Conservation (phyloP, 2,888 invertebrate species). For the Platycheirus albimanus region DNA sequence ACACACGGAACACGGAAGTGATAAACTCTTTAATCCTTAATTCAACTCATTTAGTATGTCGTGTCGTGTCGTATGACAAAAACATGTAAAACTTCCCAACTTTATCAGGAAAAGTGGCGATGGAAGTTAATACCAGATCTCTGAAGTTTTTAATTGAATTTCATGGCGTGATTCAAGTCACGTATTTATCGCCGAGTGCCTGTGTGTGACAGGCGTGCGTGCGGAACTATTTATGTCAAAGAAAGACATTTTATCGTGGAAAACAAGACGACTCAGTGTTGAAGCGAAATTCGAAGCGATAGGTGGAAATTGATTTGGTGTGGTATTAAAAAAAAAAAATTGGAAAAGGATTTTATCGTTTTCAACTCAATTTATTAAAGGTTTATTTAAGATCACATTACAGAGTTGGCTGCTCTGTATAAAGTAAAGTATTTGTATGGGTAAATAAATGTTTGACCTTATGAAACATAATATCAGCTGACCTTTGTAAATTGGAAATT, state of each 20-base stretch:
- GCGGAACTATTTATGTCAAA: conserved; percentile 52
- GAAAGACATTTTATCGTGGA: conserved; percentile 23
- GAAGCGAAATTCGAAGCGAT: too few relatives aligned
- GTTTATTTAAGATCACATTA: too few relatives aligned
- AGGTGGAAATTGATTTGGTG: conserved; percentile 49
- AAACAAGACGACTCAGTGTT: conserved; percentile 36
- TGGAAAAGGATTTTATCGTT: too few relatives aligned
- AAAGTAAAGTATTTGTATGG: too few relatives aligned
- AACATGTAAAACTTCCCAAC: conserved; percentile 3
- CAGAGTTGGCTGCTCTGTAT: too few relatives aligned
- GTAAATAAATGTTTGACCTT: too few relatives aligned
- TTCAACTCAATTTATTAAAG: too few relatives aligned
- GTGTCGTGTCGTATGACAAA: background rate
- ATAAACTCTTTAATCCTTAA: background rate
- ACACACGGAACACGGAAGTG: too few relatives aligned
- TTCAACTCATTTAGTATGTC: background rate
- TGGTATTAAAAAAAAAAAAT: too few relatives aligned
- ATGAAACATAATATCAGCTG: too few relatives aligned
- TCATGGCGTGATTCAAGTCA: conserved; percentile 65
- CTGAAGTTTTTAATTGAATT: conserved; percentile 72
- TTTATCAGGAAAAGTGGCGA: background rate
- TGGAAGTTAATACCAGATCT: conserved; percentile 62
- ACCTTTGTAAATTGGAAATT: too few relatives aligned
- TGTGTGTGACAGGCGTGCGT: conserved; percentile 53
- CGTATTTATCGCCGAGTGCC: conserved; percentile 54